Conservation (phyloP, 1,140 invertebrate species). For the Akabosia matsudoensis region DNA sequence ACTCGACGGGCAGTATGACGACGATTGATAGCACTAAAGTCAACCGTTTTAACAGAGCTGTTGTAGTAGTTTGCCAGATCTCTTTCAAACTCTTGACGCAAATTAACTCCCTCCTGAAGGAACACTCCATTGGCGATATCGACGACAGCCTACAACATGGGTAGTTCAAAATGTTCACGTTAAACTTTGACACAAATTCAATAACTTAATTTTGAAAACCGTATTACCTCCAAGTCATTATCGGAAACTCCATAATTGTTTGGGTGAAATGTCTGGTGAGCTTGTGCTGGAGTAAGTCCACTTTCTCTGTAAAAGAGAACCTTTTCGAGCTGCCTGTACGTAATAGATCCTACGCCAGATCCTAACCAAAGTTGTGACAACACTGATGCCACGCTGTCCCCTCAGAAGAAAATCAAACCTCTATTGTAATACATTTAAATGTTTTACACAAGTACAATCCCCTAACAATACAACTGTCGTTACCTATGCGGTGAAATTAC, state of each 20-base stretch:
- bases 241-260: slow-evolving; percentile 29
- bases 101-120: slow-evolving; percentile 41
- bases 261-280: slow-evolving; percentile 43
- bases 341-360: slow-evolving; percentile 46
- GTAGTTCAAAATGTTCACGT: background rate
- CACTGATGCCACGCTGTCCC: slow-evolving; percentile 47
- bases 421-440: background rate
- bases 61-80: slow-evolving; percentile 48
- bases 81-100: slow-evolving; percentile 42
- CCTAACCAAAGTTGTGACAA: slow-evolving; percentile 50
- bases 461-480: background rate
- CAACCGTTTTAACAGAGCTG: slow-evolving; percentile 46
- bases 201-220: background rate
- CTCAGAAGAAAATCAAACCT: background rate
- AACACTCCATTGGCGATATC: slow-evolving; percentile 46
- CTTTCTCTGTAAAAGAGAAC: slow-evolving; percentile 48
- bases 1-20: slow-evolving; percentile 38
- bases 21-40: slow-evolving; percentile 40
- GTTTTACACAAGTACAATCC: background rate
- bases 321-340: slow-evolving; percentile 46
- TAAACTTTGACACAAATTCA: background rate
- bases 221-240: background rate
- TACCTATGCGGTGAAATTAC: slow-evolving; percentile 49
- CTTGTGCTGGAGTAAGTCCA: slow-evolving; percentile 36
- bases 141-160: slow-evolving; percentile 39